These are phyloP conservation scores for Rotaria sp. DNA, from an alignment of 2,888 invertebrate genomes.

Conservation along the genomic window DNA sequence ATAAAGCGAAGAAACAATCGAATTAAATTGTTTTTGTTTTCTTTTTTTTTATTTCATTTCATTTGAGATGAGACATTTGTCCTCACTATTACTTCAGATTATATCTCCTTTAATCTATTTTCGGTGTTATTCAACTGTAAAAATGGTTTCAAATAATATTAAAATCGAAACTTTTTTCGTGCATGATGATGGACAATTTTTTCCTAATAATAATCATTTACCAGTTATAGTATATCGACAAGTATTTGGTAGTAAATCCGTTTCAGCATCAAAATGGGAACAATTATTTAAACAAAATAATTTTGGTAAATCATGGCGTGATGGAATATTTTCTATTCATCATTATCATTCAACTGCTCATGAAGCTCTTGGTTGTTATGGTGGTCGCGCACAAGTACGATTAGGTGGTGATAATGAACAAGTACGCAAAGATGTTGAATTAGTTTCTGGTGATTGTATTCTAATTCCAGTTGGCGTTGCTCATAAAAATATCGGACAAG, in stretches of 20 bases:
- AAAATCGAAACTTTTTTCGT: not conserved
- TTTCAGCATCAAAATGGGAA: not conserved
- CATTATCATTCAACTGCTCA: constrained; percentile 18
- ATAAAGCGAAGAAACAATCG: not conserved
- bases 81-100: not conserved
- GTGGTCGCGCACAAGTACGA: not conserved
- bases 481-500: not conserved
- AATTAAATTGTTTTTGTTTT: not conserved
- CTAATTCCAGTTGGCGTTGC: not conserved
- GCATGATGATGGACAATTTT: not conserved
- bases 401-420: constrained; percentile 19
- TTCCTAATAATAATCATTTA: constrained; percentile 13
- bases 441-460: not conserved
- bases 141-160: not conserved
- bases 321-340: not conserved
- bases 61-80: not conserved
- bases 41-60: too few relatives aligned
- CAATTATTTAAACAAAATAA: not conserved
- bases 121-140: not conserved
- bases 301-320: not conserved
- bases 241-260: not conserved
- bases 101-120: not conserved
- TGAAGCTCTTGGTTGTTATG: constrained; percentile 1
- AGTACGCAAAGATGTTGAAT: not conserved
- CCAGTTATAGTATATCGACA: constrained; percentile 1